Evolutionary conservation across 2,888 invertebrate genomes (phyloP).

Genomic region (Drosophila anomalata): DNA sequence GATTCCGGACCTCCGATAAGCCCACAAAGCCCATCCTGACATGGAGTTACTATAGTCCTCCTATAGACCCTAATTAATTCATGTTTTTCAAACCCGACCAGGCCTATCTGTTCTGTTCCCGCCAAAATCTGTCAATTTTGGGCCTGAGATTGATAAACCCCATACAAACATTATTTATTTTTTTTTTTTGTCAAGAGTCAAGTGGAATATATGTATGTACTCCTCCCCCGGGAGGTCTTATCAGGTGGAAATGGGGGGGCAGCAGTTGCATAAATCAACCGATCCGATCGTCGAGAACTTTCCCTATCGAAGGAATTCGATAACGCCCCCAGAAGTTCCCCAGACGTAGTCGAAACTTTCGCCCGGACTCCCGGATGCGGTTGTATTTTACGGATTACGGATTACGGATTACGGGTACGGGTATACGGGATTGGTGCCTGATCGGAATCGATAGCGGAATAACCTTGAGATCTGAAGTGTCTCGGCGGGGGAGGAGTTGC

Average conservation of each 20-base stretch:
- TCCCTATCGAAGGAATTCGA: constrained; percentile 35
- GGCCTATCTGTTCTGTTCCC: constrained; percentile 5
- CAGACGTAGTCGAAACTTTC: constrained; percentile 21
- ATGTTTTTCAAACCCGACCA: constrained; percentile 11
- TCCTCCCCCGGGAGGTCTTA: constrained; percentile 13
- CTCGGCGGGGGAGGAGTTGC: not conserved
- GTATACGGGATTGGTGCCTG: not conserved
- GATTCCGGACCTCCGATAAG: constrained; percentile 15
- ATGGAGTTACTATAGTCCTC: not conserved
- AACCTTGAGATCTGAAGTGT: constrained; percentile 23
- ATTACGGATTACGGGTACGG: not conserved
- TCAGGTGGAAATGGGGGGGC: constrained; percentile 2
- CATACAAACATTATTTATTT: constrained; percentile 1
- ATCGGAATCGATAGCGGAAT: not conserved
- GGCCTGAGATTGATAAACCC: constrained; percentile 30
- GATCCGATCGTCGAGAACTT: constrained; percentile 23
- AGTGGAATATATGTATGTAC: not conserved
- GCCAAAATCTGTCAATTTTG: constrained; percentile 11
- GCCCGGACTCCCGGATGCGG: constrained; percentile 18
- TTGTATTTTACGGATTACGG: not conserved
- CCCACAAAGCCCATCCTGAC: not conserved
- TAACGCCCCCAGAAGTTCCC: constrained; percentile 6
- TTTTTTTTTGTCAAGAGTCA: constrained; percentile 1
- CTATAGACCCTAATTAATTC: constrained; percentile 17
- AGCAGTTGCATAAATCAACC: constrained; percentile 24